Evolutionary conservation across 2,888 invertebrate species (phyloP).

Genomic region (Trachelus iudaicus): DNA sequence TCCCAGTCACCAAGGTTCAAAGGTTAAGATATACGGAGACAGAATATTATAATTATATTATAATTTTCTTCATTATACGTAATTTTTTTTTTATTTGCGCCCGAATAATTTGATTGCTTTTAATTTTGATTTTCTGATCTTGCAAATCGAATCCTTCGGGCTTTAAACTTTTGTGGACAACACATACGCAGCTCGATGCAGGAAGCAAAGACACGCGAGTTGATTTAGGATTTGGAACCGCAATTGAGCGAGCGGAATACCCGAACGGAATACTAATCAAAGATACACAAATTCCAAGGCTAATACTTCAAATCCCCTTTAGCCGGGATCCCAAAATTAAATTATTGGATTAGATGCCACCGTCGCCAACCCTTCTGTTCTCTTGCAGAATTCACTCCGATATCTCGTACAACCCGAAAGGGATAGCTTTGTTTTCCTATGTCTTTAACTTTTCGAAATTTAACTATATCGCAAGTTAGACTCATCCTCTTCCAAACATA

Average conservation of each 20-base stretch:
- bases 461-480: neutral
- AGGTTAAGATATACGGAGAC: neutral
- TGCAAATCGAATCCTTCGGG: neutral
- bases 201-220: constrained; percentile 51
- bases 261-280: constrained; percentile 65
- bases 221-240: constrained; percentile 63
- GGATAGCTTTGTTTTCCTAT: neutral
- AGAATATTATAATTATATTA: neutral
- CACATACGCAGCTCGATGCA: constrained; percentile 1
- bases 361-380: constrained; percentile 46
- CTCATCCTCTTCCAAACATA: neutral
- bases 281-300: constrained; percentile 65
- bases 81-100: neutral
- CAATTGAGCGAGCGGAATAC: constrained; percentile 53
- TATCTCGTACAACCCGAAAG: neutral
- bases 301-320: constrained; percentile 66
- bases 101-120: neutral
- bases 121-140: neutral
- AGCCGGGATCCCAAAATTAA: constrained; percentile 63
- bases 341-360: constrained; percentile 63
- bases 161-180: neutral
- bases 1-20: neutral
- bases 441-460: neutral
- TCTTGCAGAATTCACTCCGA: neutral
- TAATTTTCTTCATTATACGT: neutral